Percentiles rank a stretch among this genome's conserved stretches.
Evolutionary conservation across 1,140 invertebrate genomes (phyloP).

Genomic region (Thaumatotibia leucotreta): DNA sequence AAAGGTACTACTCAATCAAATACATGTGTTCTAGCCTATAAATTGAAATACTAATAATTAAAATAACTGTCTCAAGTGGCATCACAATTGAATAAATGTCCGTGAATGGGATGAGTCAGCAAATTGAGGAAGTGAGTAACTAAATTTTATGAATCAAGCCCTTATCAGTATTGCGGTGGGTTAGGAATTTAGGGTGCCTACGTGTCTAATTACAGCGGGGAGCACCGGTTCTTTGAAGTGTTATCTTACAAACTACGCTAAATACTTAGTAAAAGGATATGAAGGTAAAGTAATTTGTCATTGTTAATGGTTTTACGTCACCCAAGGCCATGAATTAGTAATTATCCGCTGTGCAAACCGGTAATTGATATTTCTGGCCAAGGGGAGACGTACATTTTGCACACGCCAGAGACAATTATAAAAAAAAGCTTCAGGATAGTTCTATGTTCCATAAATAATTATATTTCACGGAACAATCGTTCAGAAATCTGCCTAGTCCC

Average conservation of each 20-base stretch:
- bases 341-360: too few species aligned
- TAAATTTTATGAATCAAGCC: constrained; percentile 43
- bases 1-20: not conserved
- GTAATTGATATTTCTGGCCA: not conserved
- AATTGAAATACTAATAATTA: constrained; percentile 16
- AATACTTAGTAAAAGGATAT: not conserved
- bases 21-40: not conserved
- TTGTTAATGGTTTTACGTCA: not conserved
- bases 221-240: not conserved
- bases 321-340: not conserved
- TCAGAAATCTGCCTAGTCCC: too few species aligned
- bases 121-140: constrained; percentile 44
- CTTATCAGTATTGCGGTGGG: constrained; percentile 33
- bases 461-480: too few species aligned
- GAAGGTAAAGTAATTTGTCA: not conserved
- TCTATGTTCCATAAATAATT: too few species aligned
- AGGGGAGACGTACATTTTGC: not conserved
- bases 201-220: not conserved
- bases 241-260: constrained; percentile 3
- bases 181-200: constrained; percentile 12
- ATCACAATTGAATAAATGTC: not conserved
- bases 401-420: not conserved
- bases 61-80: not conserved
- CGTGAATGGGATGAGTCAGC: constrained; percentile 27
- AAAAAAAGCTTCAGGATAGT: not conserved